These are phyloP conservation scores for Dermolepida albohirtum DNA, from an alignment of 2,888 invertebrate species.

Conservation along the genomic window DNA sequence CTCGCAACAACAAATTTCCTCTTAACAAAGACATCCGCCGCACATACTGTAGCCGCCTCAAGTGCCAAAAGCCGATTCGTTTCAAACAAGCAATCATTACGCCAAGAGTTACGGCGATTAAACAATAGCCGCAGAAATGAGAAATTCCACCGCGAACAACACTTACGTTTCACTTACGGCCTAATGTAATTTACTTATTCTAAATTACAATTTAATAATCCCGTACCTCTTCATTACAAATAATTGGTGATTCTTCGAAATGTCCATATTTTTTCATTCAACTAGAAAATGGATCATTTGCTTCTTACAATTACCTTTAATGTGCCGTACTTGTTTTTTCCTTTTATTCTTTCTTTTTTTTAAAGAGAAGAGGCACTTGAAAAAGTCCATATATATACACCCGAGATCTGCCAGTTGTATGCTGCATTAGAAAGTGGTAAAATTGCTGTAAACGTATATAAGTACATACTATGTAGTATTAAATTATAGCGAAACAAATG, in stretches of 20 bases:
- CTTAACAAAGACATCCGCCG: constrained; percentile 25
- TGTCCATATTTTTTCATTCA: constrained; percentile 9
- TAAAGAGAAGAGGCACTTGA: background rate
- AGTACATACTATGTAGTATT: constrained; percentile 9
- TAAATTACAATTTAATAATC: constrained; percentile 37
- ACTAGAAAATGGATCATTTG: constrained; percentile 20
- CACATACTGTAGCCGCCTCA: constrained; percentile 9
- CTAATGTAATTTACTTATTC: constrained; percentile 28
- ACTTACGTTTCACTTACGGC: constrained; percentile 29
- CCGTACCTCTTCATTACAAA: constrained; percentile 33
- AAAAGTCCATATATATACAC: background rate
- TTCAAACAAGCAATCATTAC: constrained; percentile 30
- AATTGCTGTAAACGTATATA: background rate
- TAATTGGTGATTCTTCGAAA: constrained; percentile 33
- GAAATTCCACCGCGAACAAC: constrained; percentile 10
- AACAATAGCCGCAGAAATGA: constrained; percentile 12
- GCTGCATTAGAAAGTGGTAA: constrained; percentile 23
- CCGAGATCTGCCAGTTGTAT: constrained; percentile 1
- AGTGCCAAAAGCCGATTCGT: constrained; percentile 15
- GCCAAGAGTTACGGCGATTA: constrained; percentile 31
- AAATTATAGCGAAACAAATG: constrained; percentile 28
- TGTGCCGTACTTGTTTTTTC: constrained; percentile 13
- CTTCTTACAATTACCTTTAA: constrained; percentile 29
- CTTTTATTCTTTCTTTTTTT: constrained; percentile 2
- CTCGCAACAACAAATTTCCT: constrained; percentile 14